A percentile compares a stretch with the other conserved stretches of the same genome.
These are phyloP conservation scores for Syrista parreyssii DNA, from an alignment of 2,888 invertebrate genomes.

Conservation along the genomic window DNA sequence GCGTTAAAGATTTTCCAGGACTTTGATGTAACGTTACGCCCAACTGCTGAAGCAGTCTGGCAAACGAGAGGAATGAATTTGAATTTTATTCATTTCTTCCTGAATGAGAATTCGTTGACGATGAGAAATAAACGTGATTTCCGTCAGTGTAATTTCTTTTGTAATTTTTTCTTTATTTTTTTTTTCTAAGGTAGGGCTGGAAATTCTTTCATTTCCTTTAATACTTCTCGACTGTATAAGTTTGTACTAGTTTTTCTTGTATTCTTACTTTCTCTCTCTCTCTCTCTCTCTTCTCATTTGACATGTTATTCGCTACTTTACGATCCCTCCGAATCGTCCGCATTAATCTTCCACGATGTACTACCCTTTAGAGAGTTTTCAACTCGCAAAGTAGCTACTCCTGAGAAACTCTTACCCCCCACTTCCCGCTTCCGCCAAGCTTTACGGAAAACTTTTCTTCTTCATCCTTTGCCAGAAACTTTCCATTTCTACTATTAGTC, in stretches of 20 bases:
- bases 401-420: not conserved
- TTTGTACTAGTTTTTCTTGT: not conserved
- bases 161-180: not conserved
- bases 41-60: not conserved
- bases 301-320: not conserved
- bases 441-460: not conserved
- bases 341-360: conserved; percentile 4
- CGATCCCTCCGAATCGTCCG: conserved; percentile 1
- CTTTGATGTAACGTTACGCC: not conserved
- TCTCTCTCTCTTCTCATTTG: not conserved
- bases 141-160: not conserved
- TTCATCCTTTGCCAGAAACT: not conserved
- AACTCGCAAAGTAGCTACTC: not conserved
- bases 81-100: not conserved
- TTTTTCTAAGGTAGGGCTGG: not conserved
- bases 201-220: not conserved
- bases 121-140: not conserved
- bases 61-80: not conserved
- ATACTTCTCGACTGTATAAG: not conserved
- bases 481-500: not conserved
- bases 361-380: not conserved
- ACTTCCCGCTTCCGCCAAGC: not conserved
- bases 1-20: not conserved
- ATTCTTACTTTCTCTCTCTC: not conserved
- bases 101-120: not conserved